Evolutionary conservation across 2,113 vertebrate species (phyloP).

Genomic region (Prunella himalayana): DNA sequence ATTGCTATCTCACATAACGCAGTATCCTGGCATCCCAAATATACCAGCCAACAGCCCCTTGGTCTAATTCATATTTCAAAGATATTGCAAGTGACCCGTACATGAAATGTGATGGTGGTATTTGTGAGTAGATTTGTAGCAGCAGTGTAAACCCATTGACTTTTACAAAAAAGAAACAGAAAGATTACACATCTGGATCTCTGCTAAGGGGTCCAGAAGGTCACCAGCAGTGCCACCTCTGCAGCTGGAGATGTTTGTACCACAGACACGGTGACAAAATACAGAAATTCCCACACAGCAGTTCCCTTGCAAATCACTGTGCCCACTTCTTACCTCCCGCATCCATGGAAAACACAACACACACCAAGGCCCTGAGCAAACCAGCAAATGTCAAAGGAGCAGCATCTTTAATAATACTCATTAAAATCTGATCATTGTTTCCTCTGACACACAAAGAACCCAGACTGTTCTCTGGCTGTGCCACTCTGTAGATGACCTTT

Average conservation of each 20-base stretch:
- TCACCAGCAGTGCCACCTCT: not conserved
- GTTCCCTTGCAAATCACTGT: not conserved
- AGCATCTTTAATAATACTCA: not conserved
- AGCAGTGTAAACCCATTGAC: not conserved
- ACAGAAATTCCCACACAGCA: not conserved
- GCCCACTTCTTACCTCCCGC: not conserved
- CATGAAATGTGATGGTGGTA: not conserved
- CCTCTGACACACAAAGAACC: not conserved
- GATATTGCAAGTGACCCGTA: not conserved
- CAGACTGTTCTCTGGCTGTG: not conserved
- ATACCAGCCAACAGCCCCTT: not conserved
- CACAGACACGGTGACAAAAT: not conserved
- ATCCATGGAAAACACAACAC: not conserved
- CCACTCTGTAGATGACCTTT: not conserved
- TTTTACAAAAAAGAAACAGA: not conserved
- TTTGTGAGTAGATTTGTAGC: not conserved
- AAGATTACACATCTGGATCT: not conserved
- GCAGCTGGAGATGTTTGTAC: fast-evolving
- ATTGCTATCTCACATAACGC: not conserved
- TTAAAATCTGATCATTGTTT: not conserved
- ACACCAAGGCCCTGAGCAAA: not conserved
- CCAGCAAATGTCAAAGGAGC: not conserved
- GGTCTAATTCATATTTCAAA: not conserved
- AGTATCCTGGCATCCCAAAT: not conserved
- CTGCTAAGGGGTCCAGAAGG: not conserved